A percentile compares a stretch with the other conserved stretches of the same genome.
phyloP scores from a whole-genome alignment of 2,113 vertebrate genomes.

The Zeus faber region DNA sequence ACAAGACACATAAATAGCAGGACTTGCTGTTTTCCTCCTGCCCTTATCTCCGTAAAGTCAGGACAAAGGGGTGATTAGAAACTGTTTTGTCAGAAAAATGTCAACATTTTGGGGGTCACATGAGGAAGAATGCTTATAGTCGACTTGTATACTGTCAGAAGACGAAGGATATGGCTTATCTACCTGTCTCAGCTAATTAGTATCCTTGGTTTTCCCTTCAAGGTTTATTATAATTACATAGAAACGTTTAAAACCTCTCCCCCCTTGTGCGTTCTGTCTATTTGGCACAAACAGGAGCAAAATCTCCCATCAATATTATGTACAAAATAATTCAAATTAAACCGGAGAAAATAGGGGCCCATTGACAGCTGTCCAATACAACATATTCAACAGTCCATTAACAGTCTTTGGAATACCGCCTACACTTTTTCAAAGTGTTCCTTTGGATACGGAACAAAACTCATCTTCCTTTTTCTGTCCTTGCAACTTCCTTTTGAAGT shows the following conservation, averaged over 20 bases:
- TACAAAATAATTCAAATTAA: constrained; percentile 16
- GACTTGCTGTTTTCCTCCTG: constrained; percentile 49
- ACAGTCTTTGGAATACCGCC: constrained; percentile 21
- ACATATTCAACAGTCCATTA: constrained; percentile 46
- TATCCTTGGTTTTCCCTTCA: constrained; percentile 20
- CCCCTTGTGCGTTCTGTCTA: constrained; percentile 2
- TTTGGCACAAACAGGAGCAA: constrained; percentile 27
- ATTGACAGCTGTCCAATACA: constrained; percentile 18
- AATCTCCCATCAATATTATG: constrained; percentile 21
- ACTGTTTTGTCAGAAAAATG: constrained; percentile 56
- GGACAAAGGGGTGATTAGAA: constrained; percentile 69
- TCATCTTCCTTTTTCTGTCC: constrained; percentile 19
- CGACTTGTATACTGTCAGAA: background rate
- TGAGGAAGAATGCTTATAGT: constrained; percentile 41
- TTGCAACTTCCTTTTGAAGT: constrained; percentile 20
- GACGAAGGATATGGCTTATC: background rate
- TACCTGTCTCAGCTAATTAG: background rate
- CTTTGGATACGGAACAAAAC: constrained; percentile 22
- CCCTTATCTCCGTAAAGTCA: constrained; percentile 60
- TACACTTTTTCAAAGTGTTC: constrained; percentile 20
- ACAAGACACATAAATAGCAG: constrained; percentile 60
- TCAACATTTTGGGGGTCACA: constrained; percentile 45
- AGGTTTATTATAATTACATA: constrained; percentile 38
- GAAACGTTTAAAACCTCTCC: constrained; percentile 5
- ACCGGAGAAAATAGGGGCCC: background rate